A percentile compares a stretch with the other conserved stretches of the same genome.
Conservation (phyloP, 2,888 invertebrate species). For the Athrips mouffetella region DNA sequence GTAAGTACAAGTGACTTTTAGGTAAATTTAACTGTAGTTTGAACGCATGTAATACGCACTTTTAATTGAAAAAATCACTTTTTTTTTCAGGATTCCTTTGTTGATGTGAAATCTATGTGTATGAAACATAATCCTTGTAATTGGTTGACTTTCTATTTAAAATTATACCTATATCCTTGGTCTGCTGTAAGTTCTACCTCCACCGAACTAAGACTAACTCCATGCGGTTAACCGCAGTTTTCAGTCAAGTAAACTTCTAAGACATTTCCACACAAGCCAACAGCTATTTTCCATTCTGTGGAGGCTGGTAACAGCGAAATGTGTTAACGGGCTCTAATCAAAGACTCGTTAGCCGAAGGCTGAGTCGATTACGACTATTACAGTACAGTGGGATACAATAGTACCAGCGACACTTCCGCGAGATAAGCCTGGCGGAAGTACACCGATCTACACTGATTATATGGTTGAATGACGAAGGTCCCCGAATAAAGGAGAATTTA, state of each 20-base stretch:
- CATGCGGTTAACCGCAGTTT: background rate
- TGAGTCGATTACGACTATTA: constrained; percentile 50
- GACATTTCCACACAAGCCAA: background rate
- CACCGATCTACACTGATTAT: background rate
- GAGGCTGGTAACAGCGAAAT: constrained; percentile 27
- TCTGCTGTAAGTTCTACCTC: background rate
- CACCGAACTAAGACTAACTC: background rate
- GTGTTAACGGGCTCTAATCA: constrained; percentile 60
- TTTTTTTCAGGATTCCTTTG: no score
- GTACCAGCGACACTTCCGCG: constrained; percentile 9
- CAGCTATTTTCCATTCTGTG: constrained; percentile 3
- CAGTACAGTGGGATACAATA: constrained; percentile 16
- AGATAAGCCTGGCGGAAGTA: constrained; percentile 3
- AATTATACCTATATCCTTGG: background rate
- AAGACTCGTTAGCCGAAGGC: constrained; percentile 58
- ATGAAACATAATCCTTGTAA: no score
- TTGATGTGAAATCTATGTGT: no score
- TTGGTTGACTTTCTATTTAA: no score
- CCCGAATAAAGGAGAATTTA: background rate
- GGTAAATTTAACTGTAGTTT: no score
- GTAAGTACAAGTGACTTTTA: no score
- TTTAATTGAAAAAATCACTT: background rate
- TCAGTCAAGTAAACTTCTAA: background rate
- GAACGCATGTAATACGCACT: background rate
- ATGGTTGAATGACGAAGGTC: background rate